phyloP scores from a whole-genome alignment of 2,888 invertebrate genomes.

The Malthinus seriepunctatus region DNA sequence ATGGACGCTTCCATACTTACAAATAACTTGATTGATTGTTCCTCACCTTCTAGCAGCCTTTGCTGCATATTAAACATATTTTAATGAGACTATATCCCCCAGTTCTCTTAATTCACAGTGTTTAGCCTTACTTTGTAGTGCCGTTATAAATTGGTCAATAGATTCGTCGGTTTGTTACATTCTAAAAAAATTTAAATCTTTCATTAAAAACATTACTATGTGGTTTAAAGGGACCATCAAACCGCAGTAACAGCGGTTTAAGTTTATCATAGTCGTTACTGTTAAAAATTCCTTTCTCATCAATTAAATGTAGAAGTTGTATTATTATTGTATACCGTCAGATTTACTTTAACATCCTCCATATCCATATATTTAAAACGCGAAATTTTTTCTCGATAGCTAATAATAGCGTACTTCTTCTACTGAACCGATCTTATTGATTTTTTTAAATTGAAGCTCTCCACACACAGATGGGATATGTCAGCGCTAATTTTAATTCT shows the following conservation, averaged over 20 bases:
- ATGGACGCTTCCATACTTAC: constrained; percentile 15
- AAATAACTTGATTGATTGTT: constrained; percentile 29
- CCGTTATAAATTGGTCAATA: constrained; percentile 34
- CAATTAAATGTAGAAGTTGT: constrained; percentile 36
- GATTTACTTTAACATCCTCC: no score
- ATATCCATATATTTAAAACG: no score
- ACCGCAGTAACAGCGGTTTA: constrained; percentile 26
- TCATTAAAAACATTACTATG: constrained; percentile 33
- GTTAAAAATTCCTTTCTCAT: constrained; percentile 35
- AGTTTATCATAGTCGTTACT: constrained; percentile 28
- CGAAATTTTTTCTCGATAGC: no score
- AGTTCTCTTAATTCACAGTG: constrained; percentile 32
- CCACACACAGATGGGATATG: no score
- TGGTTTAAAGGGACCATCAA: constrained; percentile 33
- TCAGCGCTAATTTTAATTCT: no score
- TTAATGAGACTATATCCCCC: constrained; percentile 31
- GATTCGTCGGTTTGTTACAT: constrained; percentile 29
- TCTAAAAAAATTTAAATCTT: constrained; percentile 33
- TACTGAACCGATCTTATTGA: constrained; percentile 30
- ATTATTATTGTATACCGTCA: no score
- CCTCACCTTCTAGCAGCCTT: constrained; percentile 33
- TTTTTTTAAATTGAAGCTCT: no score
- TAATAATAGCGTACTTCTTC: no score
- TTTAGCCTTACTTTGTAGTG: constrained; percentile 30
- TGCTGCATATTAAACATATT: constrained; percentile 33